Evolutionary conservation across 2,797 vertebrate species (phyloP), one percentile per base, ranked within the genome.

Genomic region (Acrossocheilus wenchowensis): DNA sequence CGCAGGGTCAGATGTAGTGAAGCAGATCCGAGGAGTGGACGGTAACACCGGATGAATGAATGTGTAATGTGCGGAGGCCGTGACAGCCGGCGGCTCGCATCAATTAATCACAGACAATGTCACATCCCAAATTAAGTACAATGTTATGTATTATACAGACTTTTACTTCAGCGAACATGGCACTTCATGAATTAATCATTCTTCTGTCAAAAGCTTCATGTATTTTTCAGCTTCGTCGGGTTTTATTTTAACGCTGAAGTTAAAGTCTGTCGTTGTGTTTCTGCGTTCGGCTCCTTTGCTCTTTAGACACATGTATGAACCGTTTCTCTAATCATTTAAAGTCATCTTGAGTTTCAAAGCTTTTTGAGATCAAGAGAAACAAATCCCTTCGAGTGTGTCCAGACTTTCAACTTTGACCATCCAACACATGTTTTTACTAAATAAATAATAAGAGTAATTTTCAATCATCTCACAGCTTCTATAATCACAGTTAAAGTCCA

Each of bases 131-230:
- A 74, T 73, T 21, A 82, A 84, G 84, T 26, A 85, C 74, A 88
- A 64, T 69, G 78, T 78, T 62, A 86, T 78, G 82, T 88, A 85
- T 79, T 78, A 77, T 84, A 81, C 66, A 86, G 78, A 54, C 69
- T 71, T 69, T 23, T 36, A 81, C 74, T 72, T 90, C 78, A 85
- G 75, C 34, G 60, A 75, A 88, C 79, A 88, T 54, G 41, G 41
- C 68, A 60, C 79, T 41, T 87, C 45, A 88, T 88, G 26, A 88
- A 90, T 90, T 57, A 89, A 89, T 88, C 84, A 90, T 75, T 62
- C 69, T 23, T 80, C 50, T 43, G 52, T 86, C 81, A 82, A 71
- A 84, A 82, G 83, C 30, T 52, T 89, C 88, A 85, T 89, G 83
- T 62, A 90, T 90, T 66, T 90, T 90, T 88, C 57, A 88, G 68